Evolutionary conservation across 2,797 vertebrate genomes (phyloP).

Genomic region (Peromyscus nudipes): DNA sequence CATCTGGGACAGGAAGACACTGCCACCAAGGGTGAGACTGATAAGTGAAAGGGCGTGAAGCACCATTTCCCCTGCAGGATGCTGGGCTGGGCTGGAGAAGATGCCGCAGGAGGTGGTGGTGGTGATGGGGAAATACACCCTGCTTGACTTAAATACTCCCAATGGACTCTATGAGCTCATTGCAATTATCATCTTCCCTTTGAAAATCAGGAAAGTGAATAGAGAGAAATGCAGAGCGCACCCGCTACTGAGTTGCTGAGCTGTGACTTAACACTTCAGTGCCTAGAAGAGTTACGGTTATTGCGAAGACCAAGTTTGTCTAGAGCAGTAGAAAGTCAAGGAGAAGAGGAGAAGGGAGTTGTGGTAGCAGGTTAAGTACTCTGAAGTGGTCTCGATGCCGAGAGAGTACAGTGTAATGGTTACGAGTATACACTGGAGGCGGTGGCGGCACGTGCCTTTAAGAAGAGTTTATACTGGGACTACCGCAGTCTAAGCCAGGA

Average conservation of each 20-base stretch:
- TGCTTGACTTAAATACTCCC: conserved; percentile 59
- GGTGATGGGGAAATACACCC: not conserved
- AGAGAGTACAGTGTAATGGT: not conserved
- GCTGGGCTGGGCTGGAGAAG: conserved; percentile 68
- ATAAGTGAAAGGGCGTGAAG: conserved; percentile 82
- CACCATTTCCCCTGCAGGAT: conserved; percentile 79
- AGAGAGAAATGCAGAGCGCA: conserved; percentile 44
- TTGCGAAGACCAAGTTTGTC: conserved; percentile 18
- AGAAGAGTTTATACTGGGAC: not conserved
- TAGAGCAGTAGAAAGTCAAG: conserved; percentile 37
- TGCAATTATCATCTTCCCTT: not conserved
- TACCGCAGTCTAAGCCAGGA: not conserved
- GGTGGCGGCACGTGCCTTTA: not conserved
- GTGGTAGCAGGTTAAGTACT: not conserved
- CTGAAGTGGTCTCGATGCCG: not conserved
- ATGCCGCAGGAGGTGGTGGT: conserved; percentile 43
- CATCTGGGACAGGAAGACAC: conserved; percentile 81
- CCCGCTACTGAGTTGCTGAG: not conserved
- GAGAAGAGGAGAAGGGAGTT: not conserved
- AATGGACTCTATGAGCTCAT: conserved; percentile 25
- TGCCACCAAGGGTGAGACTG: conserved; percentile 76
- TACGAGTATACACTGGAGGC: not conserved
- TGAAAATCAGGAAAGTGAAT: conserved; percentile 45
- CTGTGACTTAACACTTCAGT: conserved; percentile 1
- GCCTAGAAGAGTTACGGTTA: not conserved